Percentiles rank a stretch among this genome's conserved stretches.
These are phyloP conservation scores for Microctenopoma steveboyesi DNA, from an alignment of 2,797 vertebrate genomes.

Conservation along the genomic window DNA sequence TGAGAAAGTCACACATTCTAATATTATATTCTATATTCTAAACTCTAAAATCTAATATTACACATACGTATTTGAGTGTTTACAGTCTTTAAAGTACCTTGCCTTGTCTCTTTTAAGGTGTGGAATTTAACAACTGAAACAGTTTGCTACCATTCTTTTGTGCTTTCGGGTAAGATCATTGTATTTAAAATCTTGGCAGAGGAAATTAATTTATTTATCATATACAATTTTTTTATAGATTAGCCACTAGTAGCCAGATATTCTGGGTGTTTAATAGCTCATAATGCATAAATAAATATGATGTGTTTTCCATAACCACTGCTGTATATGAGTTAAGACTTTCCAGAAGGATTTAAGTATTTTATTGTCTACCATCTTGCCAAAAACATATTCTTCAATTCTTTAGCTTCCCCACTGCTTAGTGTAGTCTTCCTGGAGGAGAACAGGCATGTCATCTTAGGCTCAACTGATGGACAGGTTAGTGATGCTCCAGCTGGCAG, in stretches of 20 bases:
- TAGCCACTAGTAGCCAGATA: not conserved
- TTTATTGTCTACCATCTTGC: not conserved
- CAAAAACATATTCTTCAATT: constrained; percentile 3
- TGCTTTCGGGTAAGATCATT: constrained; percentile 86
- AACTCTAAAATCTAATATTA: not conserved
- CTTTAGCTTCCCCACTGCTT: constrained; percentile 86
- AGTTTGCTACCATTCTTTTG: constrained; percentile 85
- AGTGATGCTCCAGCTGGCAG: constrained; percentile 26
- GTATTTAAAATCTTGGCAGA: not conserved
- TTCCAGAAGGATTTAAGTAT: constrained; percentile 2
- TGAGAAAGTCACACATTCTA: not conserved
- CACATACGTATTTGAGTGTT: not conserved
- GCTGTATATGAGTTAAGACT: not conserved
- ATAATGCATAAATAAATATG: not conserved
- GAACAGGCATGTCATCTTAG: constrained; percentile 83
- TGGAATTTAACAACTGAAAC: constrained; percentile 84
- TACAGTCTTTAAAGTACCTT: not conserved
- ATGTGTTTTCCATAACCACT: not conserved
- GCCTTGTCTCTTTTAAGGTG: constrained; percentile 75
- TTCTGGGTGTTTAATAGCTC: not conserved
- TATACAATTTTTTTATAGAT: not conserved
- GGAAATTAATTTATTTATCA: not conserved
- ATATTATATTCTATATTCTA: not conserved
- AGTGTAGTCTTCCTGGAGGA: constrained; percentile 82
- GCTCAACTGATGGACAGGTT: constrained; percentile 89